Percentiles rank a stretch among this genome's conserved stretches.
Evolutionary conservation across 2,888 invertebrate genomes (phyloP).

Genomic region (Drosophila acutilabella): DNA sequence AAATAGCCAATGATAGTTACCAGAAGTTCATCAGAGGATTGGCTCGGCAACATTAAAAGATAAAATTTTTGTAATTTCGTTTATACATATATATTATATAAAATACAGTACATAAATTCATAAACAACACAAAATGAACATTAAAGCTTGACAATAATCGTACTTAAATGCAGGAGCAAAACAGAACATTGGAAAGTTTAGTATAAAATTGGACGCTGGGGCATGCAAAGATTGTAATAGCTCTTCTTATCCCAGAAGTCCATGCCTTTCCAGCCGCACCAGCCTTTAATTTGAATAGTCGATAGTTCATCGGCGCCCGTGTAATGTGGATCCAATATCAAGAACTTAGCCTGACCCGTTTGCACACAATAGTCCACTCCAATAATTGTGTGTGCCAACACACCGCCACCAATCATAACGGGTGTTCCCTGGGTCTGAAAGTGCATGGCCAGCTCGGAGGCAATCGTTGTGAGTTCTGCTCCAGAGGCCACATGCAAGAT

Average conservation of each 20-base stretch:
- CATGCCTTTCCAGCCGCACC: conserved; percentile 98
- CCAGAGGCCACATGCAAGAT: conserved; percentile 95
- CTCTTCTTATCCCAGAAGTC: conserved; percentile 98
- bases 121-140: conserved; percentile 35
- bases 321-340: conserved; percentile 99
- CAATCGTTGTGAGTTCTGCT: conserved; percentile 91
- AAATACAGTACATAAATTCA: conserved; percentile 50
- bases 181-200: conserved; percentile 55
- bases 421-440: conserved; percentile 97
- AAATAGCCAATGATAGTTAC: background rate
- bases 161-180: conserved; percentile 41
- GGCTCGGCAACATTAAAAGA: background rate
- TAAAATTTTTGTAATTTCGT: background rate
- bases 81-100: conserved; percentile 40
- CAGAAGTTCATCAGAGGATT: background rate
- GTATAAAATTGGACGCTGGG: conserved; percentile 86
- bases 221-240: conserved; percentile 98
- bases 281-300: conserved; percentile 92
- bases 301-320: conserved; percentile 94
- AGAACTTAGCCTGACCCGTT: conserved; percentile 93
- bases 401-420: conserved; percentile 99
- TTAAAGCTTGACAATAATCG: conserved; percentile 37
- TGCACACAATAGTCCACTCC: conserved; percentile 95
- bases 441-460: conserved; percentile 94
- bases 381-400: conserved; percentile 98